Percentiles rank a stretch among this genome's conserved stretches.
Evolutionary conservation across 2,113 vertebrate species (phyloP).

Genomic region (Carassius carassius): DNA sequence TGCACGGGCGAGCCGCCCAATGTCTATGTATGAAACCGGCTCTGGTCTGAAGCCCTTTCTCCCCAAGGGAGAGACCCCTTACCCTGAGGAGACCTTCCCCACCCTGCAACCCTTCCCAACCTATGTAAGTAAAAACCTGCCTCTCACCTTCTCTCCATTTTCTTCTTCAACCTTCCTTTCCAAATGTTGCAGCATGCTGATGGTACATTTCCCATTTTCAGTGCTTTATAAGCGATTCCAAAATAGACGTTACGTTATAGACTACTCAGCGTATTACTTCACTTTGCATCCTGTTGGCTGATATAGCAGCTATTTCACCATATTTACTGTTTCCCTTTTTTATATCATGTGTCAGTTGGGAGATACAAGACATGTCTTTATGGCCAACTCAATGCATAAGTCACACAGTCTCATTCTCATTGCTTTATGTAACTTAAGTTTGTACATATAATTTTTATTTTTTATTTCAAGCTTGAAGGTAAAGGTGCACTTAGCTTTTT

Average conservation of each 20-base stretch:
- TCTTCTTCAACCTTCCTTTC: constrained; percentile 43
- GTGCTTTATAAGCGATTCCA: background rate
- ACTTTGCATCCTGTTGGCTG: background rate
- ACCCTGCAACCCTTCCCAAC: constrained; percentile 89
- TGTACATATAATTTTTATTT: background rate
- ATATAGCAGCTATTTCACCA: background rate
- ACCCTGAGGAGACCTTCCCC: constrained; percentile 86
- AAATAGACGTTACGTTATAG: background rate
- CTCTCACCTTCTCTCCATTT: constrained; percentile 64
- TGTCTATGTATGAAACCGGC: constrained; percentile 99
- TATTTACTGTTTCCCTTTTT: background rate
- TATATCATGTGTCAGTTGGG: background rate
- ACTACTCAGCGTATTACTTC: background rate
- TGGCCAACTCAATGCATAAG: constrained; percentile 2
- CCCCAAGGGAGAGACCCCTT: constrained; percentile 86
- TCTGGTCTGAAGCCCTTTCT: constrained; percentile 94
- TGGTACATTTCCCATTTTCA: background rate
- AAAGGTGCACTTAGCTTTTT: background rate
- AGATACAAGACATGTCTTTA: background rate
- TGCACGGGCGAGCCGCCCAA: constrained; percentile 88
- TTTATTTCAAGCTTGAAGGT: background rate
- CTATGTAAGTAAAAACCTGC: constrained; percentile 87
- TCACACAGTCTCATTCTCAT: constrained; percentile 5
- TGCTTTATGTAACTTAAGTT: background rate
- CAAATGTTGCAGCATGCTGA: constrained; percentile 24